Evolutionary conservation across 2,113 vertebrate genomes (phyloP).

Genomic region (Muscicapa adusta): DNA sequence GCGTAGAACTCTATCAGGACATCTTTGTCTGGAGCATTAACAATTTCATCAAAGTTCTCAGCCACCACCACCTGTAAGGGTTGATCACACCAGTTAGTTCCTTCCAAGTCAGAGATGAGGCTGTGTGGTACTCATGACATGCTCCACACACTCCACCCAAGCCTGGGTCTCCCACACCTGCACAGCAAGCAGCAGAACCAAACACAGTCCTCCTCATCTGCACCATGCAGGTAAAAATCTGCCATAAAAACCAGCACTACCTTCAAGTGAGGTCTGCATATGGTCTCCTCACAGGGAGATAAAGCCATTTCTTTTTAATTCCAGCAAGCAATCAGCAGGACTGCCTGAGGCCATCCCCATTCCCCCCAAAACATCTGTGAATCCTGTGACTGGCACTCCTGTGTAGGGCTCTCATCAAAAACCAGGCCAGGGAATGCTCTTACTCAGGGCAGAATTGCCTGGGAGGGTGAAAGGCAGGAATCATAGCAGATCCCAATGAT

Average conservation of each 20-base stretch:
- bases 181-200: neutral
- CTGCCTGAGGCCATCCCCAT: neutral
- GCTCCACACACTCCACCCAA: neutral
- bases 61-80: conserved; percentile 87
- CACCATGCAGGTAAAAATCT: neutral
- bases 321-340: neutral
- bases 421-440: neutral
- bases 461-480: neutral
- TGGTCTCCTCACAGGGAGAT: neutral
- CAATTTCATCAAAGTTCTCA: conserved; percentile 95
- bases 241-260: neutral
- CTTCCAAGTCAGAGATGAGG: neutral
- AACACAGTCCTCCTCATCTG: neutral
- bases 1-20: conserved; percentile 97
- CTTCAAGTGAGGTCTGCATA: neutral
- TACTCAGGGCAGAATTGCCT: neutral
- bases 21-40: conserved; percentile 92
- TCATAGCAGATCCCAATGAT: neutral
- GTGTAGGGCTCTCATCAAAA: neutral
- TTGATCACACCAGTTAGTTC: neutral
- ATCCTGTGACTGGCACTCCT: neutral
- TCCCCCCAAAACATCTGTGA: neutral
- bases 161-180: neutral
- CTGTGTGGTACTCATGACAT: neutral
- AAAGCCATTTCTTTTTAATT: neutral